phyloP scores from a whole-genome alignment of 2,797 vertebrate genomes.

The Sitta carolinensis region DNA sequence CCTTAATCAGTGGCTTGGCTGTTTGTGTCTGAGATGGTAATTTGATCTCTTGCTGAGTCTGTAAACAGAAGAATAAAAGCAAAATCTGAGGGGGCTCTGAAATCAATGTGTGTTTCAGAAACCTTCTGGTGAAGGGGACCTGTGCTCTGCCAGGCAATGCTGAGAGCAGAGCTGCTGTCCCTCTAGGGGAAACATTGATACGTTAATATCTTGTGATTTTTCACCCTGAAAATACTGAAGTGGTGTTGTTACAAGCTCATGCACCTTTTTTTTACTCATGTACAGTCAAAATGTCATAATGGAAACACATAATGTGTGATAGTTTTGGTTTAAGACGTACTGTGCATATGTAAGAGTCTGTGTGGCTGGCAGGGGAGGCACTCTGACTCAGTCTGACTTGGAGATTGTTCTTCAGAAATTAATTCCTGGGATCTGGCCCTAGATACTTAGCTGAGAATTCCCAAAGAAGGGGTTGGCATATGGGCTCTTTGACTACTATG shows the following conservation, averaged over 20 bases:
- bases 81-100: neutral
- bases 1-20: neutral
- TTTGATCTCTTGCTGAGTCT: neutral
- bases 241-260: neutral
- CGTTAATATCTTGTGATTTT: neutral
- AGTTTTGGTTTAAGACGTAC: neutral
- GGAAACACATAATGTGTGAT: neutral
- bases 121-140: neutral
- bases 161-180: neutral
- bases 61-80: neutral
- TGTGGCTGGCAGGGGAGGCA: neutral
- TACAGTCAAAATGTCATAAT: neutral
- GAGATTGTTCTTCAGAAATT: neutral
- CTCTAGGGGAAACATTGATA: neutral
- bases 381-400: neutral
- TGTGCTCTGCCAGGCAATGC: neutral
- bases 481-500: neutral
- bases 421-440: neutral
- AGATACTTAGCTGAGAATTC: neutral
- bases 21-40: neutral
- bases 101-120: neutral
- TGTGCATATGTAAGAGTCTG: neutral
- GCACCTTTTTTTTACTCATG: neutral
- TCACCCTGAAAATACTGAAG: neutral
- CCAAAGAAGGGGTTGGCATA: neutral